A percentile compares a stretch with the other conserved stretches of the same genome.
phyloP scores from a whole-genome alignment of 2,888 invertebrate species.

The Mycalesis mineus region DNA sequence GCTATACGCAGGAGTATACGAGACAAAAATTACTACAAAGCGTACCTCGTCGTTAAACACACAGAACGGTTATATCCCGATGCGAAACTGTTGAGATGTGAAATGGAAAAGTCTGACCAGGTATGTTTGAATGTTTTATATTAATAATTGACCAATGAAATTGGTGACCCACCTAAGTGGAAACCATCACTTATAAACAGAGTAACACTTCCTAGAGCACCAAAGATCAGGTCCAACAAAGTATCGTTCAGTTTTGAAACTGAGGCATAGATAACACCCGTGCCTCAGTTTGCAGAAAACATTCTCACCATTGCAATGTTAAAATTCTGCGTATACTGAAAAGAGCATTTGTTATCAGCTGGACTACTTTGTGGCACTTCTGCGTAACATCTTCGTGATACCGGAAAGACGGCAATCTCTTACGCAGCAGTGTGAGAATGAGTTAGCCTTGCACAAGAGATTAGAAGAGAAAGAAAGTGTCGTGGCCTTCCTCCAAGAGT shows the following conservation, averaged over 20 bases:
- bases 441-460: constrained; percentile 69
- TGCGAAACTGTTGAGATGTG: constrained; percentile 64
- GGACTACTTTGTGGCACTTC: constrained; percentile 64
- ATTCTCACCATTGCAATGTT: too few species aligned
- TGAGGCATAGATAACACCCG: too few species aligned
- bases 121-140: too few species aligned
- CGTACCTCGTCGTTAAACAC: constrained; percentile 69
- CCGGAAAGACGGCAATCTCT: constrained; percentile 54
- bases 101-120: constrained; percentile 72
- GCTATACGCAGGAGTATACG: constrained; percentile 63
- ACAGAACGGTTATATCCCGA: constrained; percentile 69
- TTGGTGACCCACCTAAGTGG: too few species aligned
- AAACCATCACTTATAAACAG: too few species aligned
- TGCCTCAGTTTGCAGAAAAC: too few species aligned
- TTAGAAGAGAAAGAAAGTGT: constrained; percentile 79
- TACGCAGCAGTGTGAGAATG: constrained; percentile 65
- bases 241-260: too few species aligned
- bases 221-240: too few species aligned
- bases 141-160: too few species aligned
- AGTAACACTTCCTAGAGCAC: too few species aligned
- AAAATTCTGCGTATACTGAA: too few species aligned
- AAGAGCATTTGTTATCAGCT: constrained; percentile 46
- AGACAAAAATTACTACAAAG: constrained; percentile 73
- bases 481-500: constrained; percentile 85
- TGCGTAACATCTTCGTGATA: constrained; percentile 63